A percentile compares a stretch with the other conserved stretches of the same genome.
phyloP scores from a whole-genome alignment of 2,797 vertebrate genomes.

The Coilia nasus region DNA sequence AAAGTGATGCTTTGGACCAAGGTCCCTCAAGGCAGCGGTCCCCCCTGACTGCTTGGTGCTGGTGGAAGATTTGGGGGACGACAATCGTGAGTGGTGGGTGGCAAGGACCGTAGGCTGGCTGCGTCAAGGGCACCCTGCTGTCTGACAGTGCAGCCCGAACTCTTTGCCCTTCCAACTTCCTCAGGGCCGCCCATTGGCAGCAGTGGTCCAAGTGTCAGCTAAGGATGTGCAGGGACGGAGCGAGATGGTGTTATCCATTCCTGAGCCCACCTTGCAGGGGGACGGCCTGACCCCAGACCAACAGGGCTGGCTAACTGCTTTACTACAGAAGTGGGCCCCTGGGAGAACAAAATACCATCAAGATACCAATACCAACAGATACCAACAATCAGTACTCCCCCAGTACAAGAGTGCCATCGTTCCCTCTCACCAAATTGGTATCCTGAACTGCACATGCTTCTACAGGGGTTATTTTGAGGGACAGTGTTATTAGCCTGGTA shows the following conservation, averaged over 20 bases:
- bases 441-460: no score
- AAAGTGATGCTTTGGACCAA: background rate
- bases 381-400: no score
- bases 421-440: no score
- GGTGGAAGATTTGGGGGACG: background rate
- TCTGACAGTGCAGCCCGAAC: background rate
- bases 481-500: no score
- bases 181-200: background rate
- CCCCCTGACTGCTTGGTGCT: background rate
- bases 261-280: background rate
- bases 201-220: background rate
- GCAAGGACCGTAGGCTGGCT: background rate
- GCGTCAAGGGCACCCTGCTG: background rate
- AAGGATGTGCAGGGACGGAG: background rate
- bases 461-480: no score
- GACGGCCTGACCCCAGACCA: background rate
- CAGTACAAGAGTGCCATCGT: no score
- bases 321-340: no score
- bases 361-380: no score
- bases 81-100: background rate
- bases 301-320: background rate
- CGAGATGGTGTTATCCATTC: background rate
- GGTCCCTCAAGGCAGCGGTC: background rate
- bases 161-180: background rate
- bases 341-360: no score